Base-by-base conservation (phyloP, 2,888 invertebrate species). In the Bibio marci region DNA sequence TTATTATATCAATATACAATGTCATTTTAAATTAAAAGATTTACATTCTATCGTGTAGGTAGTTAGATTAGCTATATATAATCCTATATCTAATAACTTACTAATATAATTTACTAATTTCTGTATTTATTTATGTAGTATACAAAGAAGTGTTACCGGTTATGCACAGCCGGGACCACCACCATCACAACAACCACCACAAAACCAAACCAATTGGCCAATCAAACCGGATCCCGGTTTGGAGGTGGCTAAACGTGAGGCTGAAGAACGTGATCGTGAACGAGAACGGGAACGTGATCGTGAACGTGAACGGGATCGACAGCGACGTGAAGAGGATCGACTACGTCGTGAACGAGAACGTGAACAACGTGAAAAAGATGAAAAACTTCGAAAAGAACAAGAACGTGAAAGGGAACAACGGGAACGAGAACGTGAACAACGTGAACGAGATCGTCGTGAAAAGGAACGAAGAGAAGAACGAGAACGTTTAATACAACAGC, bases 151-250 rank as follows among this genome's bases (percentile, higher is more conserved):
- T 10, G 68, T 73, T 28, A 59, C 66, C 10, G 67, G 66, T 19
- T 74, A 70, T 50, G 73, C 71, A 62, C 63, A 71, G 58, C 59
- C 65, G 40, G 64, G 71, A 58, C 59, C 64, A 40, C 64, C 66
- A 2, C 5, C 22, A 6, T 8, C 22, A 62, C 63, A 71, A 58
- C 59, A 65, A 40, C 64, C 72, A 58, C 59, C 64, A 40, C 64
- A 65, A 1, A 57, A 59, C 17, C 64, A 69, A 14, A 63, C 66
- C 11, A 66, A 70, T 3, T 80, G 79, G 79, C 63, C 68, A 18
- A 55, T 77, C 34, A 78, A 78, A 53, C 70, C 76, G 0, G 78
- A 78, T 55, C 73, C 76, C 3, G 63, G 65, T 2, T 61, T 73
- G 35, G 63, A 62, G 37, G 62, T 70, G 44, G 72, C 72, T 35